Evolutionary conservation across 1,140 invertebrate species (phyloP), one percentile per base, ranked within the genome.

Genomic region (Maniola jurtina): DNA sequence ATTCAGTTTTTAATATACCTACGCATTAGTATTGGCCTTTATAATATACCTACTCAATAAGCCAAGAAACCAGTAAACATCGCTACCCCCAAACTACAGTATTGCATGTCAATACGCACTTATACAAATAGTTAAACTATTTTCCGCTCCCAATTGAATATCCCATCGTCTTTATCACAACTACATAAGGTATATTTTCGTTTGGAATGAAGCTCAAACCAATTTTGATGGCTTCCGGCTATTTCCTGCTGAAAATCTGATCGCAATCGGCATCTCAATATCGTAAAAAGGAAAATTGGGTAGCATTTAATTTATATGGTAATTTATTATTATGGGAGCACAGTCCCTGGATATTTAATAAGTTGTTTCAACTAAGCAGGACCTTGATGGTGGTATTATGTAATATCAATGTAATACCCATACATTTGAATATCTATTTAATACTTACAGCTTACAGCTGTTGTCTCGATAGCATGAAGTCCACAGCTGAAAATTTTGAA

Each of bases 261-360:
- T 80, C 68, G 61, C 57, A 58, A 77, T 71, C 69, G 70, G 67
- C 73, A 74, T 76, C 72, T 65, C 64, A 69, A 68, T 64, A 70
- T 72, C 75, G 72, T 75, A 79, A 72, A 62, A 59, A 70, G 66
- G 65, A 73, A 75, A 77, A 79, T 77, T 68, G 73, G 68, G 64
- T 47, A 63, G 55, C 73, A 70, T 83, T 85, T 79, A 75, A 83
- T 85, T 79, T 82, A 81, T 81, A 82, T 85, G 83, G 72, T 81
- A 83, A 85, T 81, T 65, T 71, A 75, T 54, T 68, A 56, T 57
- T 56, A 6, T 52, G n/a, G 11, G 35, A 36, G 42, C 42, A 64
- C 15, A 38, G 16, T 40, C 7, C 16, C 56, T n/a, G 25, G 36
- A 5, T 42, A 42, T 14, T 47, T 47, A 47, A 40, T 25, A 40